Evolutionary conservation across 2,797 vertebrate species (phyloP).

Genomic region (Sebastes nivosus): DNA sequence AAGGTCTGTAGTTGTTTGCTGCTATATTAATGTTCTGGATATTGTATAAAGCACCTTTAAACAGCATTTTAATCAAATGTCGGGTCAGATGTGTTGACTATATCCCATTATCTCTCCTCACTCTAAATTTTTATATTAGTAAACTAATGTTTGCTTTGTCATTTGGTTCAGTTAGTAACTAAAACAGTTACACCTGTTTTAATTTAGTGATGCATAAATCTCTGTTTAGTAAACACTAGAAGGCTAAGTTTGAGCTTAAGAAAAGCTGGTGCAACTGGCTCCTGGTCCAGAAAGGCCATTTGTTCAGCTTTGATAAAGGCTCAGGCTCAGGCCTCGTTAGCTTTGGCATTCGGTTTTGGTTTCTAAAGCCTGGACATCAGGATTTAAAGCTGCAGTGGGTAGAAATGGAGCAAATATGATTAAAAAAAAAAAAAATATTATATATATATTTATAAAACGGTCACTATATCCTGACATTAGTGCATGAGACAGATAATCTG

Average conservation of each 20-base stretch:
- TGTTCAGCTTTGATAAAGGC: conserved; percentile 5
- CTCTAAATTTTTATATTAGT: background rate
- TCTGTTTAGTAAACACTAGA: background rate
- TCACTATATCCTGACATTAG: no score
- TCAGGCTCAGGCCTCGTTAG: background rate
- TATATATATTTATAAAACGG: no score
- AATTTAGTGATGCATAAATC: background rate
- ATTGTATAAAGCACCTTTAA: background rate
- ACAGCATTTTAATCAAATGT: background rate
- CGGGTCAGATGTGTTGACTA: background rate
- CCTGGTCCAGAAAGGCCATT: conserved; percentile 8
- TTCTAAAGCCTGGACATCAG: background rate
- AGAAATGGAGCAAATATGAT: no score
- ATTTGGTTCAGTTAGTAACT: background rate
- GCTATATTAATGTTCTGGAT: no score
- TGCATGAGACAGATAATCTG: no score
- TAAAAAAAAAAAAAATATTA: no score
- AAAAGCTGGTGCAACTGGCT: background rate
- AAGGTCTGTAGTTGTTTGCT: no score
- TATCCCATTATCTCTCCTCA: background rate
- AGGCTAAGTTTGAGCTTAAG: background rate
- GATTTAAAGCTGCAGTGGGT: background rate
- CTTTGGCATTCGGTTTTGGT: background rate
- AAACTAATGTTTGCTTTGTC: background rate
- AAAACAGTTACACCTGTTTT: background rate